Base-by-base conservation (phyloP, 2,113 vertebrate species). In the Neotragus pygmaeus region DNA sequence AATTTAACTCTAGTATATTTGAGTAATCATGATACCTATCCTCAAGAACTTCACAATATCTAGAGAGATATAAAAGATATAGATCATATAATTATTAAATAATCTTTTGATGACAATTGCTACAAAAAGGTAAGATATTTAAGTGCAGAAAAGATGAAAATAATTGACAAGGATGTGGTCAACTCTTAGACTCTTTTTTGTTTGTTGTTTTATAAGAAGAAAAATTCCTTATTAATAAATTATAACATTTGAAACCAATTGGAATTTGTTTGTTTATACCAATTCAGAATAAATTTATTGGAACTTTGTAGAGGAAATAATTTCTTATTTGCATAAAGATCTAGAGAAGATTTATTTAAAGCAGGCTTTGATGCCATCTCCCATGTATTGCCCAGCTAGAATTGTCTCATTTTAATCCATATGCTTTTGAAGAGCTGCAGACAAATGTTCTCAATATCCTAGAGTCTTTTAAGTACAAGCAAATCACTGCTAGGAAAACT, bases 361-460 rank as follows among this genome's bases (percentile, higher is more conserved):
- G 43, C 51, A 55, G 47, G 0, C 30, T 97, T 96, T 96, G 49
- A 60, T 87, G 57, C 2, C 83, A 21, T 80, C 62, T 85, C 45
- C 15, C 80, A 93, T 66, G 17, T 73, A 89, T 70, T 0, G 92
- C 30, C 1, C n/a, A 60, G 0, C 78, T 96, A 8, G 3, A 97
- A 58, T 43, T 92, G 80, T 96, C 55, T 81, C 82, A 23, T 89
- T 97, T 95, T 97, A 97, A 88, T 83, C 43, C 55, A 81, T 89
- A 66, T 90, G 25, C 83, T 94, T 28, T 90, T 93, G 47, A 95
- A 86, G 55, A 96, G 70, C 47, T 19, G 55, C n/a, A 39, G 89
- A 78, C 7, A 88, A 96, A 95, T 64, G 1, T 96, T 89, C 36
- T 91, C 28, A 96, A 4, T 6, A 93, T 82, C 88, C 43, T 96